A percentile compares a stretch with the other conserved stretches of the same genome.
These are phyloP conservation scores for Aromia moschata DNA, from an alignment of 2,888 invertebrate genomes.

Conservation along the genomic window DNA sequence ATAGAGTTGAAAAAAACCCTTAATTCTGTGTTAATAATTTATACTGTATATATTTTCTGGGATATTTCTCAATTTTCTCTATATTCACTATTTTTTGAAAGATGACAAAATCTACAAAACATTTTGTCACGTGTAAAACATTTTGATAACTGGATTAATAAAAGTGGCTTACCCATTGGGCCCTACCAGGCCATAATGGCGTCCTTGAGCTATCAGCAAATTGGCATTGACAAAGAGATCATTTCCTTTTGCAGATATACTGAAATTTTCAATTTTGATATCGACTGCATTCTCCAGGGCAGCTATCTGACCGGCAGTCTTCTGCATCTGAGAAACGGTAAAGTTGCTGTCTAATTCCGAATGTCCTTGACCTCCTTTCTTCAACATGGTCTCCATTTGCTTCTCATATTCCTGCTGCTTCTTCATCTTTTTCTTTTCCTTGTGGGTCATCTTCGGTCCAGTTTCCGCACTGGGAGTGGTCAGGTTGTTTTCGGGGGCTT, in stretches of 20 bases:
- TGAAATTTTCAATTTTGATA: conserved; percentile 98
- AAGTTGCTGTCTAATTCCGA: conserved; percentile 94
- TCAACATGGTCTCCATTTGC: conserved; percentile 84
- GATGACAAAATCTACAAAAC: no score
- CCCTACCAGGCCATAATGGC: conserved; percentile 97
- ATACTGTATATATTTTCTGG: background rate
- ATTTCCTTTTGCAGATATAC: conserved; percentile 96
- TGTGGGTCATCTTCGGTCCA: conserved; percentile 88
- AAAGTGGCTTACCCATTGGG: conserved; percentile 83
- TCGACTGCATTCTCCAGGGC: conserved; percentile 93
- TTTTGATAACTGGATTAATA: background rate
- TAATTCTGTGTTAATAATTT: no score
- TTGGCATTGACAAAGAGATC: conserved; percentile 97
- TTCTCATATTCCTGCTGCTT: conserved; percentile 89
- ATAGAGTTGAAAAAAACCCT: no score
- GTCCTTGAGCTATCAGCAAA: conserved; percentile 89
- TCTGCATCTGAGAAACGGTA: conserved; percentile 88
- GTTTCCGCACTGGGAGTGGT: no score
- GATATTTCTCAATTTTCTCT: background rate
- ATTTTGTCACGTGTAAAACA: no score
- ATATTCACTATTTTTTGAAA: no score
- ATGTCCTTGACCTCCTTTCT: conserved; percentile 88
- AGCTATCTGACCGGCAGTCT: conserved; percentile 78
- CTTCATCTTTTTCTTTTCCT: conserved; percentile 91
- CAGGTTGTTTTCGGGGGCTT: no score